Percentiles rank a stretch among this genome's conserved stretches.
Conservation (phyloP, 2,113 vertebrate genomes). For the Tapirus terrestris region DNA sequence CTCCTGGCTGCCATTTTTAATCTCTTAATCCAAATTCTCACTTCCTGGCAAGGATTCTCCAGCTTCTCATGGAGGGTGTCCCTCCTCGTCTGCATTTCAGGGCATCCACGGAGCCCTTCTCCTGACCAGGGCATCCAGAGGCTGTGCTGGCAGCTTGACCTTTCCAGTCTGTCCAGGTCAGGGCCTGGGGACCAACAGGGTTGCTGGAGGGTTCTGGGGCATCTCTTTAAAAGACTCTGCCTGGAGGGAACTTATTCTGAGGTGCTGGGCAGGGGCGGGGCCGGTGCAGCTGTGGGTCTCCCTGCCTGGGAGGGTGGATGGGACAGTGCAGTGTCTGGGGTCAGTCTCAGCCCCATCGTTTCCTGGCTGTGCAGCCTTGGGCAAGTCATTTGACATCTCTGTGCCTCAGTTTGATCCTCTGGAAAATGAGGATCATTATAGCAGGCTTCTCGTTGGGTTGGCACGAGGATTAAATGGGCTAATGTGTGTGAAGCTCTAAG, state of each 20-base stretch:
- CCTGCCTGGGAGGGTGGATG: too few species aligned
- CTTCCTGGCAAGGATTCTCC: background rate
- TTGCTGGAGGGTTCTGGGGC: background rate
- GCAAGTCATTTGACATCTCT: background rate
- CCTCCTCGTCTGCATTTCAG: rapidly evolving
- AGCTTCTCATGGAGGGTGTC: rapidly evolving
- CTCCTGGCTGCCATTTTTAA: background rate
- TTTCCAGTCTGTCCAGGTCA: background rate
- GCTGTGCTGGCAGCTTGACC: background rate
- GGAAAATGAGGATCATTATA: background rate
- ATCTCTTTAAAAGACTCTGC: background rate
- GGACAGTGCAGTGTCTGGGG: rapidly evolving
- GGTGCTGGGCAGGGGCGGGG: rapidly evolving
- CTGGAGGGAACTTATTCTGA: background rate
- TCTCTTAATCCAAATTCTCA: background rate
- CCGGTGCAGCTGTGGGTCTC: background rate
- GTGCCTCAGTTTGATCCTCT: background rate
- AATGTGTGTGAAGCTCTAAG: rapidly evolving
- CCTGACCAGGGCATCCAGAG: background rate
- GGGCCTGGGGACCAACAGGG: background rate
- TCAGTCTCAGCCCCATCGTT: background rate
- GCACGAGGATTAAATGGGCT: background rate
- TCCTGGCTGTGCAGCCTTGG: background rate
- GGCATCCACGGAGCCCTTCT: background rate
- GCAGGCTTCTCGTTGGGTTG: too few species aligned